phyloP scores from a whole-genome alignment of 2,888 invertebrate genomes.

The Amaurobius ferox region DNA sequence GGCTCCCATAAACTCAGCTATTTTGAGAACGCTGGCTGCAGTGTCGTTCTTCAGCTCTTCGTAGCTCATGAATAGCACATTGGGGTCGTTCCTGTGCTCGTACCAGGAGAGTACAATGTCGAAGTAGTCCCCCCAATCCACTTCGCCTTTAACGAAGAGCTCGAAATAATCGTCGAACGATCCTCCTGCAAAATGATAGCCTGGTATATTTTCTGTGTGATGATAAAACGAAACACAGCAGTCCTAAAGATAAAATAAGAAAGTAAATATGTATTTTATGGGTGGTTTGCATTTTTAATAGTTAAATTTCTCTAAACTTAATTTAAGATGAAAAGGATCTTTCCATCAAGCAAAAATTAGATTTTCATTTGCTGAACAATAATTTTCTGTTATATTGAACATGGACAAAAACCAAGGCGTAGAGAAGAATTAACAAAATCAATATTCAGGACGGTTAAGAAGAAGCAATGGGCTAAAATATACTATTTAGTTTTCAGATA shows the following conservation, averaged over 20 bases:
- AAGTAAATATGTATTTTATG: no score
- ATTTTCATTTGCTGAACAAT: no score
- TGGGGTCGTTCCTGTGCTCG: slow-evolving; percentile 74
- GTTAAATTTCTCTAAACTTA: no score
- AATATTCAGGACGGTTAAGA: no score
- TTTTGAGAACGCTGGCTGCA: slow-evolving; percentile 64
- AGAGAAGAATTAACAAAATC: no score
- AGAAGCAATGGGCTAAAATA: no score
- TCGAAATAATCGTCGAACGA: slow-evolving; percentile 77
- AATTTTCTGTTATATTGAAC: no score
- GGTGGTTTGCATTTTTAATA: no score
- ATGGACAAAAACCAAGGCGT: no score
- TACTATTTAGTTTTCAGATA: no score
- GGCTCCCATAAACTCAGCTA: slow-evolving; percentile 74
- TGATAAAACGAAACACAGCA: slow-evolving; percentile 78
- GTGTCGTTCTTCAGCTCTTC: slow-evolving; percentile 77
- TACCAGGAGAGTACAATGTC: slow-evolving; percentile 71
- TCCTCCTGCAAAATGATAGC: slow-evolving; percentile 43
- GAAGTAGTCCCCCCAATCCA: slow-evolving; percentile 73
- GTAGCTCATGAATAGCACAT: slow-evolving; percentile 77
- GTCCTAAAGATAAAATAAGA: slow-evolving; percentile 76
- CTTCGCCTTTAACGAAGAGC: slow-evolving; percentile 77
- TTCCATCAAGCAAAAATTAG: no score
- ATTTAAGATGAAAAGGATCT: no score
- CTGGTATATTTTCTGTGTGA: slow-evolving; percentile 73